Evolutionary conservation across 2,113 vertebrate genomes (phyloP).

Genomic region (Erpornis zantholeuca): DNA sequence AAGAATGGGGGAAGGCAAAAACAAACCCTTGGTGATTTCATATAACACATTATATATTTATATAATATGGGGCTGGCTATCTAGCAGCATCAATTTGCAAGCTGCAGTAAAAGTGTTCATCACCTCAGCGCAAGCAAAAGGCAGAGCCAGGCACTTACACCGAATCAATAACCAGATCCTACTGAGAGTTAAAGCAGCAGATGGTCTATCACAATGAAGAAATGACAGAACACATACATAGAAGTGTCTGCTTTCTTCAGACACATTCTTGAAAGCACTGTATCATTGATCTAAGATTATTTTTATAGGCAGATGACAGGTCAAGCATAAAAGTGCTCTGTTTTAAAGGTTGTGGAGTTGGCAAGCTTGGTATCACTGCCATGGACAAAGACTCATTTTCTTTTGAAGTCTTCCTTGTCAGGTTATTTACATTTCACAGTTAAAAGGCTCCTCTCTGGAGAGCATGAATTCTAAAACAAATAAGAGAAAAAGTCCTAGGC

Average conservation of each 20-base stretch:
- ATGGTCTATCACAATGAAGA: neutral
- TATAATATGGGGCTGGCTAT: neutral
- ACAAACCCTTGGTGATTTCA: conserved; percentile 9
- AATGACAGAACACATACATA: neutral
- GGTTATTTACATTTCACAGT: conserved; percentile 47
- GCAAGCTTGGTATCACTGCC: conserved; percentile 32
- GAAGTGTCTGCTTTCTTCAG: conserved; percentile 32
- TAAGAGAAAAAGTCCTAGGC: neutral
- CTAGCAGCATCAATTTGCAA: conserved; percentile 33
- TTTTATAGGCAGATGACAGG: conserved; percentile 50
- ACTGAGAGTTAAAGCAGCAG: neutral
- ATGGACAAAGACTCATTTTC: neutral
- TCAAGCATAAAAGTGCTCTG: conserved; percentile 33
- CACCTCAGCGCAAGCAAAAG: neutral
- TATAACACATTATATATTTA: conserved; percentile 37
- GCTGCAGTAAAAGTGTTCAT: neutral
- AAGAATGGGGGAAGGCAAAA: neutral
- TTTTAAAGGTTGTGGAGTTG: conserved; percentile 50
- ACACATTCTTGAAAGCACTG: conserved; percentile 43
- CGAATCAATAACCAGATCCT: conserved; percentile 21
- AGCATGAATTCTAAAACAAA: conserved; percentile 38
- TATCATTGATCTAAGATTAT: conserved; percentile 37
- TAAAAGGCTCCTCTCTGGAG: conserved; percentile 46
- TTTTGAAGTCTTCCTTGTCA: conserved; percentile 52
- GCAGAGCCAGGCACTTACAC: neutral